Percentiles rank a stretch among this genome's conserved stretches.
Conservation (phyloP, 2,888 invertebrate species). For the Nezara viridula region DNA sequence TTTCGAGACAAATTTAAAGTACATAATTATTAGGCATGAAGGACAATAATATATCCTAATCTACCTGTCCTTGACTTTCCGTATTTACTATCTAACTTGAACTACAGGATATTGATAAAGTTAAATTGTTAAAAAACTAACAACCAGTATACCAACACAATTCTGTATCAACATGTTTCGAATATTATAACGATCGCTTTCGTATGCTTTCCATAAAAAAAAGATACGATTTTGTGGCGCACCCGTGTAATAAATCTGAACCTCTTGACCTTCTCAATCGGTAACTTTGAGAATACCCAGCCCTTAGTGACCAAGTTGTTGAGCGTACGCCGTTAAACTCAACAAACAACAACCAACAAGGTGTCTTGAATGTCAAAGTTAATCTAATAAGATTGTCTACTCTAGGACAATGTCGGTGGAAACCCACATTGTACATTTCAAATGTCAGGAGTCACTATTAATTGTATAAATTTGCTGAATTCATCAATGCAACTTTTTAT, state of each 20-base stretch:
- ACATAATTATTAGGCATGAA: too few relatives aligned
- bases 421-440: neutral
- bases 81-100: too few relatives aligned
- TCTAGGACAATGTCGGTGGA: neutral
- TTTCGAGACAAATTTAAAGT: too few relatives aligned
- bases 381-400: neutral
- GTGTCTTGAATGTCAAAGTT: neutral
- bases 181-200: too few relatives aligned
- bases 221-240: too few relatives aligned
- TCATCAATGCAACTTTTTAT: neutral
- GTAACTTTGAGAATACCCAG: neutral
- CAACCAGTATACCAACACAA: too few relatives aligned
- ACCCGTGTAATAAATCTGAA: neutral
- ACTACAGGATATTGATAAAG: too few relatives aligned
- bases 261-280: neutral
- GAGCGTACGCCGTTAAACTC: neutral
- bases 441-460: neutral
- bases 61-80: too few relatives aligned
- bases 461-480: neutral
- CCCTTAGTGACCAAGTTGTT: neutral
- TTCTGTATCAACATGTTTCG: too few relatives aligned
- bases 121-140: too few relatives aligned
- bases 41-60: too few relatives aligned
- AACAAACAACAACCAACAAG: neutral
- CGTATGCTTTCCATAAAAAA: too few relatives aligned